Percentiles rank a stretch among this genome's conserved stretches.
These are phyloP conservation scores for Varanus salvator DNA, from an alignment of 2,113 vertebrate species.

Conservation along the genomic window DNA sequence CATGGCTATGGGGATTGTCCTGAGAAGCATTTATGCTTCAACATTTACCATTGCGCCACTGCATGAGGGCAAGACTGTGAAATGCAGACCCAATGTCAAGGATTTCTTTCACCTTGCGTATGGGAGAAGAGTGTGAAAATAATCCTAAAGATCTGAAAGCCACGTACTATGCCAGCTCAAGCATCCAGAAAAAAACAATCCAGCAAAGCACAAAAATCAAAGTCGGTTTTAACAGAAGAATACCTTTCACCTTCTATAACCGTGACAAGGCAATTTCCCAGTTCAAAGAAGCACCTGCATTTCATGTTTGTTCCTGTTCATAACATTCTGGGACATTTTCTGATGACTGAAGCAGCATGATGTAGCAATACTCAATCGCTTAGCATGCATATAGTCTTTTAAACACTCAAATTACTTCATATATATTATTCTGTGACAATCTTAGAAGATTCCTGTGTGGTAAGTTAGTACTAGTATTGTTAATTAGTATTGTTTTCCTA, in stretches of 20 bases:
- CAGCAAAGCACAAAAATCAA: neutral
- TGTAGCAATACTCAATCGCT: neutral
- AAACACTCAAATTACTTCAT: constrained; percentile 10
- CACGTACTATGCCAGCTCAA: fast-evolving
- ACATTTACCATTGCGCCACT: no score
- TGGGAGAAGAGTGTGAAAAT: fast-evolving
- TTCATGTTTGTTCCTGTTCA: neutral
- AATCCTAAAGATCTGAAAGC: neutral
- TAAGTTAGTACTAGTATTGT: neutral
- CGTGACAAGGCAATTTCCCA: neutral
- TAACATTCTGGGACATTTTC: neutral
- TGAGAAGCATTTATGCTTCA: no score
- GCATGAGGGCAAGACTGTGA: neutral
- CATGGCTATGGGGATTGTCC: no score
- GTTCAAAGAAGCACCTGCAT: neutral
- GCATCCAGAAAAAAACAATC: neutral
- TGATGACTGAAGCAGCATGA: neutral
- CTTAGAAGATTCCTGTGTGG: neutral
- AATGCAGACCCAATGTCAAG: neutral
- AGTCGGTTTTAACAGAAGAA: neutral
- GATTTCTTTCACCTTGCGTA: neutral
- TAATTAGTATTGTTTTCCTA: neutral
- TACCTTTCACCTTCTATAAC: neutral
- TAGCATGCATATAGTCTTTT: neutral
- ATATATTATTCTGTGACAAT: neutral